Conservation (phyloP, 2,888 invertebrate species). For the Choreutis nemorana region DNA sequence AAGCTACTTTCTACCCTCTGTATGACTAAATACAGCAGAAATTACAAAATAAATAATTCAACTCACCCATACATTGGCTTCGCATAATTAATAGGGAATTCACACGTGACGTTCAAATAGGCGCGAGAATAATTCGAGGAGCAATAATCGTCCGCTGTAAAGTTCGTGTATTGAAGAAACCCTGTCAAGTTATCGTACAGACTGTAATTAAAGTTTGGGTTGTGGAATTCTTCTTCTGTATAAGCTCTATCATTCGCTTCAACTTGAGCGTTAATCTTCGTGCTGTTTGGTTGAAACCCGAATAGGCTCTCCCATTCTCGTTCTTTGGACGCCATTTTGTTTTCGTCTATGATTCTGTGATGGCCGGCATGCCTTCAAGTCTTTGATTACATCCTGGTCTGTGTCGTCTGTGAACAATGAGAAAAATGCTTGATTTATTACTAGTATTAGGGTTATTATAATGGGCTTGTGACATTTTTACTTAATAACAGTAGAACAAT, state of each 20-base stretch:
- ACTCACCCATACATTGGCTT: constrained; percentile 74
- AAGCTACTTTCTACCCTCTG: neutral
- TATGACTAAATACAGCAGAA: neutral
- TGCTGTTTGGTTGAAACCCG: constrained; percentile 21
- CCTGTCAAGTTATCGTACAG: constrained; percentile 30
- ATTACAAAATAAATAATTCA: neutral
- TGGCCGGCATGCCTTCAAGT: too few relatives aligned
- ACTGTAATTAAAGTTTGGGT: constrained; percentile 23
- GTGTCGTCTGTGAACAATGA: too few relatives aligned
- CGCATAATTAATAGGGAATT: constrained; percentile 72
- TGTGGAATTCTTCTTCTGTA: too few relatives aligned
- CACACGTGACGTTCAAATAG: constrained; percentile 71
- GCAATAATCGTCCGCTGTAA: constrained; percentile 45
- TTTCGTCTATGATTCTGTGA: too few relatives aligned
- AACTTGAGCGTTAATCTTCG: constrained; percentile 16
- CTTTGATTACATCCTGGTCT: too few relatives aligned
- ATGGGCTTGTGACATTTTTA: too few relatives aligned
- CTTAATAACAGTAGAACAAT: too few relatives aligned
- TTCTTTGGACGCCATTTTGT: constrained; percentile 38
- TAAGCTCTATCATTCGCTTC: constrained; percentile 12
- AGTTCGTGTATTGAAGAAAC: constrained; percentile 32
- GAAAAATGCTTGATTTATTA: too few relatives aligned
- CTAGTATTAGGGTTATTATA: too few relatives aligned
- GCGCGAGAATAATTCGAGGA: constrained; percentile 45
- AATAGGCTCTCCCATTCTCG: constrained; percentile 38